Evolutionary conservation across 2,888 invertebrate species (phyloP).

Genomic region (Drosophila robusta): DNA sequence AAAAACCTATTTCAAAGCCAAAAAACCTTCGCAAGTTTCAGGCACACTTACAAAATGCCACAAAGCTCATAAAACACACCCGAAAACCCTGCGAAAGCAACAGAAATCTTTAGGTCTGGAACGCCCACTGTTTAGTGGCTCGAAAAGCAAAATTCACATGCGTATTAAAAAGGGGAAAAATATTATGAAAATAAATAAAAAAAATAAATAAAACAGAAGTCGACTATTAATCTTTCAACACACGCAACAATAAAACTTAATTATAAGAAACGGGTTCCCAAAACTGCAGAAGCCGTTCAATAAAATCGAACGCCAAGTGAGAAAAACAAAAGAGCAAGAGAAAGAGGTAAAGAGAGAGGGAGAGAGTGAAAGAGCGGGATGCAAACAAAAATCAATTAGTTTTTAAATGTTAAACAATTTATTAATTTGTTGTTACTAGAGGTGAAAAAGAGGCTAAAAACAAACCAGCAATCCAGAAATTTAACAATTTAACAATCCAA

Average conservation of each 20-base stretch:
- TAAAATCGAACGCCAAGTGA: constrained; percentile 30
- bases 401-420: constrained; percentile 81
- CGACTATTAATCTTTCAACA: constrained; percentile 79
- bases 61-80: constrained; percentile 50
- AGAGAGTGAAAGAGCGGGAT: constrained; percentile 24
- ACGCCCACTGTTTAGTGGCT: constrained; percentile 73
- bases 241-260: constrained; percentile 79
- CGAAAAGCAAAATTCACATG: constrained; percentile 66
- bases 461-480: constrained; percentile 32
- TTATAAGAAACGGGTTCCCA: constrained; percentile 65
- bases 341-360: constrained; percentile 8
- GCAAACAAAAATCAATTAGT: constrained; percentile 76
- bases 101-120: constrained; percentile 38
- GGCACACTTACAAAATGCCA: constrained; percentile 44
- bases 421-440: constrained; percentile 75
- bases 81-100: constrained; percentile 32
- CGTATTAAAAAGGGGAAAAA: constrained; percentile 49
- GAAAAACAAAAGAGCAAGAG: constrained; percentile 14
- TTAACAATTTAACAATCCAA: constrained; percentile 32
- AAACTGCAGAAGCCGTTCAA: constrained; percentile 54
- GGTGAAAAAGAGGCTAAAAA: constrained; percentile 39
- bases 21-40: constrained; percentile 12
- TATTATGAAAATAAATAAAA: constrained; percentile 28
- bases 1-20: constrained; percentile 10
- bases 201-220: constrained; percentile 75